Evolutionary conservation across 1,140 invertebrate genomes (phyloP).

Genomic region (Prorops nasuta): DNA sequence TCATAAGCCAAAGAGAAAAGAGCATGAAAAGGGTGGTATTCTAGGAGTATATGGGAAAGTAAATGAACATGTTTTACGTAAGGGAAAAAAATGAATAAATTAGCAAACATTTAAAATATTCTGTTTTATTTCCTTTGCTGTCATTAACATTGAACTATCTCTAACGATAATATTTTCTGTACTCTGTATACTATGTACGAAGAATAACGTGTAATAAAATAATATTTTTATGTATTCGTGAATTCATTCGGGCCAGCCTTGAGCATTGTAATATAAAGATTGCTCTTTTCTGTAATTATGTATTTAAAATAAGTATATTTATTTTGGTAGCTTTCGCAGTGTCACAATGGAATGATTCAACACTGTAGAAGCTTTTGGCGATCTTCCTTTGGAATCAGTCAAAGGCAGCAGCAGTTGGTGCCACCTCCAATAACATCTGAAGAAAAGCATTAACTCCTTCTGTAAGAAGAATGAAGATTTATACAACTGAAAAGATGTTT

Average conservation of each 20-base stretch:
- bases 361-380: conserved; percentile 20
- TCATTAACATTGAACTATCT: conserved; percentile 27
- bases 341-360: conserved; percentile 45
- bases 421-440: conserved; percentile 87
- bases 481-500: no score
- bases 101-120: conserved; percentile 31
- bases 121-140: conserved; percentile 28
- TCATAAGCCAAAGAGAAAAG: conserved; percentile 16
- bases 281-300: conserved; percentile 21
- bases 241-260: conserved; percentile 25
- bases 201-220: conserved; percentile 48
- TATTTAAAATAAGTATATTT: conserved; percentile 37
- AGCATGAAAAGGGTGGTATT: conserved; percentile 25
- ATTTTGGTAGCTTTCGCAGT: conserved; percentile 19
- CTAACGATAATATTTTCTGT: conserved; percentile 28
- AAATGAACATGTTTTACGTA: conserved; percentile 11
- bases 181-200: conserved; percentile 33
- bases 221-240: conserved; percentile 36
- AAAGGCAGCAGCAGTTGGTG: conserved; percentile 79
- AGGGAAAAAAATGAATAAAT: conserved; percentile 17
- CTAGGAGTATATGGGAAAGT: conserved; percentile 50
- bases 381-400: conserved; percentile 53
- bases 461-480: conserved; percentile 62
- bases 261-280: conserved; percentile 29
- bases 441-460: conserved; percentile 86